These are phyloP conservation scores for Branchipolynoe longqiensis DNA, from an alignment of 2,888 invertebrate genomes.

Conservation along the genomic window DNA sequence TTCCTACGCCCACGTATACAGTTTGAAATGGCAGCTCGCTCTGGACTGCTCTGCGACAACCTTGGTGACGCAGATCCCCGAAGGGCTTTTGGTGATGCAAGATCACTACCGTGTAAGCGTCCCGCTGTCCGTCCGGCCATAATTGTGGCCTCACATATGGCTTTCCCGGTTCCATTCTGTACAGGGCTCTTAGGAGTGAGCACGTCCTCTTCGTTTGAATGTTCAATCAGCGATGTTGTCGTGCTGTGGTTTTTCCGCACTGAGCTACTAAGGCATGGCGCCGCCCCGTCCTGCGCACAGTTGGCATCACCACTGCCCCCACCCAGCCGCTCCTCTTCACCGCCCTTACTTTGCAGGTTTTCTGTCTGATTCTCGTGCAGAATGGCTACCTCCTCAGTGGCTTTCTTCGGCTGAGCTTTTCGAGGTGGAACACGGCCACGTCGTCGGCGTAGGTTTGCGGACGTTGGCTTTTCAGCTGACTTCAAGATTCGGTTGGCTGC, in stretches of 20 bases:
- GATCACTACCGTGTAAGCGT: background rate
- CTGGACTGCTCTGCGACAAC: background rate
- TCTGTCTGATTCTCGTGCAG: slow-evolving; percentile 37
- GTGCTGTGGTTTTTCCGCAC: background rate
- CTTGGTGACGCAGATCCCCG: slow-evolving; percentile 3
- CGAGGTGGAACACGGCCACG: background rate
- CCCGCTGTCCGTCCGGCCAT: background rate
- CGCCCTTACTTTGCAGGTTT: background rate
- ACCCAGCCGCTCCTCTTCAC: background rate
- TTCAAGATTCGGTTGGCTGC: background rate
- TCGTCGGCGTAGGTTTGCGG: background rate
- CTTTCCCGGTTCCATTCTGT: background rate
- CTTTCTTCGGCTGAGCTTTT: slow-evolving; percentile 7
- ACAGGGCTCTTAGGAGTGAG: slow-evolving; percentile 3
- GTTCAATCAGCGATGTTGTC: slow-evolving; percentile 8
- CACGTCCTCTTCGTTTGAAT: slow-evolving; percentile 1
- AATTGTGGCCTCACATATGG: background rate
- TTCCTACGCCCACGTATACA: background rate
- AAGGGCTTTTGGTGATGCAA: background rate
- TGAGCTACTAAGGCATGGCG: background rate
- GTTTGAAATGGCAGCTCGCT: background rate
- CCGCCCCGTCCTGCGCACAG: background rate
- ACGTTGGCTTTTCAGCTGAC: too few species aligned
- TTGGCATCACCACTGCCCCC: background rate
- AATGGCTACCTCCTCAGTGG: background rate